Evolutionary conservation across 2,888 invertebrate species (phyloP), one percentile per base, ranked within the genome.

Genomic region (Diadegma fenestrale): DNA sequence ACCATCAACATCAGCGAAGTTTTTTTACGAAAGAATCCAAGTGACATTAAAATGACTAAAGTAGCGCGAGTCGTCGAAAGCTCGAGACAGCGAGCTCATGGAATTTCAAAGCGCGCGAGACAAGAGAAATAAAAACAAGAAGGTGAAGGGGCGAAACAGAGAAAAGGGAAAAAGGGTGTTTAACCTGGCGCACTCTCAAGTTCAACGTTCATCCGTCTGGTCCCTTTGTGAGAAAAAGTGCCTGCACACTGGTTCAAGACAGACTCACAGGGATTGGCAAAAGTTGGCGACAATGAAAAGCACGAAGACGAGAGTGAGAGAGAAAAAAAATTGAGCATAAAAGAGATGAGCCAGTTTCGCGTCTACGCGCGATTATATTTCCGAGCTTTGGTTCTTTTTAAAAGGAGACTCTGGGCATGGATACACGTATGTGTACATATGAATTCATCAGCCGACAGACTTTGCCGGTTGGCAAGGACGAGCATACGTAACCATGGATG

Each of bases 281-380:
- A 73, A 66, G 82, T 82, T 82, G 82, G 45, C 80, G 76, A 85
- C 85, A 82, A 85, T 85, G 72, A 80, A 51, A 54, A 85, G 58
- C 45, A 54, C 51, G 78, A 26, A 71, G 72, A 72, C 64, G 75
- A 19, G 58, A 26, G 26, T 37, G 14, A 37, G 8, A 41, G 51
- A 30, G 19, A 51, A 80, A 37, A 61, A 73, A 63, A 51, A 72
- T 63, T 22, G 26, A 66, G 33, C 58, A 79, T 69, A 61, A 82
- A 82, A 82, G 79, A 80, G 72, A 78, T 43, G 66, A 71, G 69
- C 80, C 66, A 85, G 85, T 85, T 85, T 82, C 63, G 79, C 68
- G 80, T 73, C 68, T 48, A 64, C 51, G 77, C 51, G 77, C 73
- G 85, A 82, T 79, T 78, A 80, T 84, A 54, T 83, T 77, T 77